Base-by-base conservation (phyloP, 2,113 vertebrate genomes). In the Phylloscopus whistleri region DNA sequence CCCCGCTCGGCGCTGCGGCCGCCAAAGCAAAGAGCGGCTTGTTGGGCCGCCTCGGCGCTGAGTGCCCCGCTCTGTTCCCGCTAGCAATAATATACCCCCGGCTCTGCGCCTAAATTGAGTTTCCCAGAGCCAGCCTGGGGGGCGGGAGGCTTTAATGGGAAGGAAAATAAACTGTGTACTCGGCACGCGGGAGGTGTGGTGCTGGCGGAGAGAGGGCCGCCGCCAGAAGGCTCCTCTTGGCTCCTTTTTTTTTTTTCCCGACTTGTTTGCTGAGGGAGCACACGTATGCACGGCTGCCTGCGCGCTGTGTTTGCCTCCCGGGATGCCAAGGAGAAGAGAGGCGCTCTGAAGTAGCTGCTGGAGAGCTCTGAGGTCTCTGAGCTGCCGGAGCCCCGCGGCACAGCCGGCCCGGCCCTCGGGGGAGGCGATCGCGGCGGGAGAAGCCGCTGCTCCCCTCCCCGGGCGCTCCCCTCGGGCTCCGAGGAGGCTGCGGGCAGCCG, bases 91-190 rank as follows among this genome's bases (percentile, higher is more conserved):
- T 77, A 96, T 31, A 91, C 94, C 90, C 72, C 18, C 63, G 5
- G 95, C 94, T 72, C 81, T 4, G 93, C 93, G 97, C 94, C 87
- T 94, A 97, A 97, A 97, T 93, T 67, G 95, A 95, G 78, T 24
- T 96, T 94, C 94, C 85, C 87, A 91, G 96, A 94, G 95, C 86
- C 95, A 51, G 92, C 41, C 94, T 64, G 85, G 44, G 75, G 91
- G 84, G n/a, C n/a, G n/a, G 93, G 96, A 97, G 95, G 66, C 86
- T 93, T 84, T 93, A 95, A 95, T 93, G 92, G 93, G 95, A 96
- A 95, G 94, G 95, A 96, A 96, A 97, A 97, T 97, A 96, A 97
- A 97, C 94, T 44, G 96, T 94, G 93, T 81, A 63, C 87, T 92
- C 66, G 68, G 91, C 81, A 24, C 95, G 94, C 63, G 9, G 94